Conservation (phyloP, 2,888 invertebrate genomes). For the Leptarthrus brevirostris region DNA sequence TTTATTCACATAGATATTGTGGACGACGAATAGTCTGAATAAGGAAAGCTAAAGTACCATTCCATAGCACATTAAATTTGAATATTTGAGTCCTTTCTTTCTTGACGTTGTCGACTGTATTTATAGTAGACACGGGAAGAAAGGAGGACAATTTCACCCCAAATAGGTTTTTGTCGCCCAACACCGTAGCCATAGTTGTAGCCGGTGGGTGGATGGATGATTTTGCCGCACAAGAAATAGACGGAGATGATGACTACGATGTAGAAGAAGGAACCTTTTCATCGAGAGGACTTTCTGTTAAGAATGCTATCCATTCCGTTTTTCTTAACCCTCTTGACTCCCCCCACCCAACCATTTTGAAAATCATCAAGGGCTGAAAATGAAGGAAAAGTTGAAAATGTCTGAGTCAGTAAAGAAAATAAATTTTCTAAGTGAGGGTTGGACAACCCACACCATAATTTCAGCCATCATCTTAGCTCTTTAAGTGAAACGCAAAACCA, state of each 20-base stretch:
- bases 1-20: too few species aligned
- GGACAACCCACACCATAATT: not conserved
- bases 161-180: conserved; percentile 24
- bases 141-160: conserved; percentile 13
- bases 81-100: conserved; percentile 30
- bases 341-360: too few species aligned
- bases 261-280: not conserved
- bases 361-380: not conserved
- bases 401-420: conserved; percentile 30
- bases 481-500: too few species aligned
- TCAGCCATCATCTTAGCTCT: conserved; percentile 6
- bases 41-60: conserved; percentile 17
- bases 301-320: conserved; percentile 15
- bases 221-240: conserved; percentile 26
- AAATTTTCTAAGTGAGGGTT: not conserved
- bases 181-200: conserved; percentile 29
- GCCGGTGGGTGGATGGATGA: conserved; percentile 37
- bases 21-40: too few species aligned
- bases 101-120: conserved; percentile 7
- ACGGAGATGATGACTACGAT: conserved; percentile 4
- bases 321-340: too few species aligned
- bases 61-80: conserved; percentile 34
- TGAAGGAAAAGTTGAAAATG: conserved; percentile 21
- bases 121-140: conserved; percentile 24
- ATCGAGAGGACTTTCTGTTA: conserved; percentile 10